phyloP scores from a whole-genome alignment of 37 sponge, comb jelly and placozoan species.

The Cladorhizidae sp. region DNA sequence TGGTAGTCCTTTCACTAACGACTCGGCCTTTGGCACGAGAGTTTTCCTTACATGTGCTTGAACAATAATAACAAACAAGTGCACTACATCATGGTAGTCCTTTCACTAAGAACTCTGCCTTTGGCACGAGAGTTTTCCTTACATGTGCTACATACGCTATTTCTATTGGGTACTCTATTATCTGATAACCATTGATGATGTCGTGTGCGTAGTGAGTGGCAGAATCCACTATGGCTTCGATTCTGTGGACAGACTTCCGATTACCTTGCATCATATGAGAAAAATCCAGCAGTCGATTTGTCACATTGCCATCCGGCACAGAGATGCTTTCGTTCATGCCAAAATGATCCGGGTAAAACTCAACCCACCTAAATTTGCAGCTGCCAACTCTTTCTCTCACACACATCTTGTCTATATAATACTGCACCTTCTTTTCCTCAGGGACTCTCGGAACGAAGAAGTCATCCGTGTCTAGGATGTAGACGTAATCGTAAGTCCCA shows the following conservation, averaged over 20 bases:
- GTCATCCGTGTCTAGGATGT: slow-evolving; percentile 36
- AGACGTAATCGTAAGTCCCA: slow-evolving; percentile 27
- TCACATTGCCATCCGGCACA: slow-evolving; percentile 6
- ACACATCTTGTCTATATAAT: slow-evolving; percentile 26
- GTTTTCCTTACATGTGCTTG: too few species aligned
- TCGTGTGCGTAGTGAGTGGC: slow-evolving; percentile 18
- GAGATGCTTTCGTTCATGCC: not conserved
- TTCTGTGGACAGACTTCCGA: slow-evolving; percentile 24
- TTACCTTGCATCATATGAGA: slow-evolving; percentile 11
- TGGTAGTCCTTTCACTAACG: too few species aligned
- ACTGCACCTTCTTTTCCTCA: slow-evolving; percentile 2
- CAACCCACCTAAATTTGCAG: slow-evolving; percentile 31
- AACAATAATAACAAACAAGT: too few species aligned
- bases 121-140: not conserved
- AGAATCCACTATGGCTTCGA: not conserved
- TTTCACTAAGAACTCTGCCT: not conserved
- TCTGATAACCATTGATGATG: not conserved
- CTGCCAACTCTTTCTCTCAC: slow-evolving; percentile 2
- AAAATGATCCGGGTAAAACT: slow-evolving; percentile 33
- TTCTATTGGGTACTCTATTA: not conserved
- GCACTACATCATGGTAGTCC: not conserved
- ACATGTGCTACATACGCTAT: slow-evolving; percentile 31
- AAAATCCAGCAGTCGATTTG: not conserved
- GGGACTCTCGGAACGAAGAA: slow-evolving; percentile 44
- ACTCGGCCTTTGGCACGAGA: too few species aligned